Percentiles rank a stretch among this genome's conserved stretches.
phyloP scores from a whole-genome alignment of 2,797 vertebrate genomes.

The Acanthis flammea region DNA sequence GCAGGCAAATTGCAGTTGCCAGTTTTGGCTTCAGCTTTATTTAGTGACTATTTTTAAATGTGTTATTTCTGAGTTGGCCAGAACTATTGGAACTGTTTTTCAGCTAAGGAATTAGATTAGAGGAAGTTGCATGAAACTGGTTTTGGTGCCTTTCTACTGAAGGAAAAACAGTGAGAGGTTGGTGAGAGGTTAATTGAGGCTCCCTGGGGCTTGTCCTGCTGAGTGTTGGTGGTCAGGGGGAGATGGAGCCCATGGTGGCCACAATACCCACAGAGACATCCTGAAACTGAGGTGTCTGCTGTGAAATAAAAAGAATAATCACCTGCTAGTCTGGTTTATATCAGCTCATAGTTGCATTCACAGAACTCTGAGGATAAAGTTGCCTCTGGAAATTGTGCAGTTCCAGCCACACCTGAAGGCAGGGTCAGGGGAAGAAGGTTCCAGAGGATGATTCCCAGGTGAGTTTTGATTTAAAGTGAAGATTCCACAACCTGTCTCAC shows the following conservation, averaged over 20 bases:
- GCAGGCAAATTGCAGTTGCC: background rate
- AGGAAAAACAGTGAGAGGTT: background rate
- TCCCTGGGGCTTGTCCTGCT: background rate
- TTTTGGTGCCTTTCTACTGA: background rate
- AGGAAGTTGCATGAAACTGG: background rate
- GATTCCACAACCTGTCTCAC: fast-evolving
- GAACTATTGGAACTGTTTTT: background rate
- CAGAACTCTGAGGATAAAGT: background rate
- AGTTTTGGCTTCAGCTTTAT: background rate
- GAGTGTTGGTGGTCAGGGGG: background rate
- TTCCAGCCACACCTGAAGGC: background rate
- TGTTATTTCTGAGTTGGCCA: background rate
- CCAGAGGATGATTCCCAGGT: fast-evolving
- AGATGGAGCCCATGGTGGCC: background rate
- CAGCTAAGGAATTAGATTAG: background rate
- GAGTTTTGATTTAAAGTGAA: background rate
- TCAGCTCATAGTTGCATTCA: background rate
- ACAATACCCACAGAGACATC: background rate
- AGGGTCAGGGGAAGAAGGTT: background rate
- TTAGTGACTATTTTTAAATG: background rate
- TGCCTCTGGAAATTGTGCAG: background rate
- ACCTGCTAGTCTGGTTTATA: background rate
- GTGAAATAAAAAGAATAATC: background rate
- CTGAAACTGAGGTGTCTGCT: background rate
- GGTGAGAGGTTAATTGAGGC: background rate